Base-by-base conservation (phyloP, 2,797 vertebrate genomes). In the Hippoglossus hippoglossus region DNA sequence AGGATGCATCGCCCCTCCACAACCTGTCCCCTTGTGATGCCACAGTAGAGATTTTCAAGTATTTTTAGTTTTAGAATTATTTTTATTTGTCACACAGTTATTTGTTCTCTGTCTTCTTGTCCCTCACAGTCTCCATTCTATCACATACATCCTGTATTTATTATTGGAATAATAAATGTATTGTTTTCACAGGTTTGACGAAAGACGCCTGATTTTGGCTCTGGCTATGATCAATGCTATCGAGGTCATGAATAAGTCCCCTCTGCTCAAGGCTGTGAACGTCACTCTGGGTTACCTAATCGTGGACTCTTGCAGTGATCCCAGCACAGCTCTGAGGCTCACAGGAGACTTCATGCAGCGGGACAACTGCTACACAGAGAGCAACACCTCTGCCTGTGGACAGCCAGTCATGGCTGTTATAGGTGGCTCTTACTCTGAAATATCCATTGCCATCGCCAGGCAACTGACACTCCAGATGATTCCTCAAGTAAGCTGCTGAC, bases 181-280 rank as follows among this genome's bases (percentile, higher is more conserved):
- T 19, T 74, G 0, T 60, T 55, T 19, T 8, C 26, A 39, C 93
- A 98, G 96, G 63, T 95, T 96, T 36, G 88, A 94, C 67, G 73
- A 85, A 16, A 82, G 85, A 55, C 79, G 84, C 34, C 92, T 98
- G 74, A 84, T 83, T 59, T 91, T 86, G 72, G 87, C 91, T 1
- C 91, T 98, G 72, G 93, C 94, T 21, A 96, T 97, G 96, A 95
- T 96, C 79, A 93, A 97, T 0, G 94, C 94, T 18, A 94, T 97
- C n/a, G 95, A 97, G 81, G 69, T 2, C 0, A 89, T 96, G 84
- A 97, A 98, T 84, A 94, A 91, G 61, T 96, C 95, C 2, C 93
- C 95, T 0, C 71, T 93, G 3, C 75, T 97, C 62, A 50, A 84
- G 31, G 91, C 91, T 67, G 61, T 95, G 3, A 91, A 93, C 44